Base-by-base conservation (phyloP, 2,888 invertebrate genomes). In the Microctonus hyperodae region DNA sequence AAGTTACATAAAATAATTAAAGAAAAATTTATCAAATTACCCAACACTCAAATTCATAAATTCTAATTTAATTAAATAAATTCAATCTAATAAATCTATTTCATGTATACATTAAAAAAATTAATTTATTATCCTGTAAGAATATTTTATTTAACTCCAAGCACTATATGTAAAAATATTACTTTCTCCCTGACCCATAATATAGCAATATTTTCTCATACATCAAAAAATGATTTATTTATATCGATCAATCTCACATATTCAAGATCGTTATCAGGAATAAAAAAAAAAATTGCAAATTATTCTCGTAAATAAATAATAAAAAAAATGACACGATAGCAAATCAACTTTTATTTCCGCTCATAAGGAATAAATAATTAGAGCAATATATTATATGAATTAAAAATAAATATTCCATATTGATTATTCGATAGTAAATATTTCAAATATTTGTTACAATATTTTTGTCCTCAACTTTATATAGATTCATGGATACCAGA, bases 401-500 rank as follows among this genome's bases (percentile, higher is more conserved):
- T 5, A 37, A 6, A 37, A 13, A 35, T 35, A 44, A 44, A 16
- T 7, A 44, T 44, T 6, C 4, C 4, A 44, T 5, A 5, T 6
- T 44, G 16, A 9, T 16, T 20, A 44, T 6, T 44, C 20, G 16
- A n/a, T 44, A 16, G 20, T 44, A n/a, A 44, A 44, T 44, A 55
- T n/a, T 6, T 1, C 5, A 55, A 1, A 16, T 33, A 33, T 55
- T 33, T 51, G 33, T 55, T 9, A 28, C 28, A 53, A 28, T 55
- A 33, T 33, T 16, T 55, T n/a, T 55, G 55, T 28, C 33, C 16
- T 16, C 55, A 25, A 55, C 28, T 55, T 44, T 9, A 55, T 28
- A 31, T 28, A 35, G 59, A 66, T 59, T 59, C 55, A 57, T 44
- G 11, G 64, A 70, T 69, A 69, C 50, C 67, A 70, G 74, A 72